Base-by-base conservation (phyloP, 2,888 invertebrate species). In the Phaedon cochleariae region DNA sequence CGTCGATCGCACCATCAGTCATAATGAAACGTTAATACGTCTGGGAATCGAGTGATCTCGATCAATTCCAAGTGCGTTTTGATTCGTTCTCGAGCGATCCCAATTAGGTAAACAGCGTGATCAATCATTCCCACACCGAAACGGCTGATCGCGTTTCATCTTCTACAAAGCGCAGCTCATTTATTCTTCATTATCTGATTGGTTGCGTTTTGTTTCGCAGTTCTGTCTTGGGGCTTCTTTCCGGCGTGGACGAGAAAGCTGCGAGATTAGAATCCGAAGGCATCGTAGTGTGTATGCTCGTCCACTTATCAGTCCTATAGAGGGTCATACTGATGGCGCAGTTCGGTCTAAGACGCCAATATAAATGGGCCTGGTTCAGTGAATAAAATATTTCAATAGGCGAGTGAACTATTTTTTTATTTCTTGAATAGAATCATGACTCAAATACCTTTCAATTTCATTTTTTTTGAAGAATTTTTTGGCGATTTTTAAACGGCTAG, bases 111-210 rank as follows among this genome's bases (percentile, higher is more conserved):
- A 34, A 68, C 54, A 58, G 68, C 67, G 54, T 72, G 63, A 77
- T 77, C 76, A 70, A 77, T 77, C 77, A 77, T 74, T 67, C 66
- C 70, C 75, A 75, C 77, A 71, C 72, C 70, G 66, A 74, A 75
- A 74, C 73, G 73, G 70, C 45, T 22, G 55, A 67, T 68, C 64
- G 58, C 68, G 69, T 66, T 71, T 69, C 72, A 68, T 69, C 65
- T 45, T 64, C 61, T 66, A 70, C 70, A 68, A 68, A 70, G 62
- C 64, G 65, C 61, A 53, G 60, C 60, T 67, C 67, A 67, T 68
- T 67, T 69, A 65, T 71, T 64, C 60, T 69, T 67, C 65, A 72
- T 73, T 74, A 71, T 76, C 73, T 68, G 73, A 73, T 76, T 74
- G 71, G 74, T 71, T 71, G 69, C 71, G 65, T 73, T 75, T 72